Conservation (phyloP, 2,113 vertebrate genomes). For the Xenus cinereus region DNA sequence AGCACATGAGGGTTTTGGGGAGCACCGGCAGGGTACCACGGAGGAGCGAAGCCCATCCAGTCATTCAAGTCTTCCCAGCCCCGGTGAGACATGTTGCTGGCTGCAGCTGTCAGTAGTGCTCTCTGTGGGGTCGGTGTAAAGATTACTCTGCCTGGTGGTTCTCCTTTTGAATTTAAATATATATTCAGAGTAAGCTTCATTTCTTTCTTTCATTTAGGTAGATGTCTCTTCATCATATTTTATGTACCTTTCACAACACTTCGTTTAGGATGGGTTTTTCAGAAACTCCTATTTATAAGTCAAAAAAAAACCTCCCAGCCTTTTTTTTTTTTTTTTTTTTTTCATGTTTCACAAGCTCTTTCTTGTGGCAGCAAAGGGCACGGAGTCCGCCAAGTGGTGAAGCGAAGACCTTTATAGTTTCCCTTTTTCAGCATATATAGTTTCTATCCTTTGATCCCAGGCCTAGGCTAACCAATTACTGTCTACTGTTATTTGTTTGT, state of each 20-base stretch:
- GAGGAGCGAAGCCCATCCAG: rapidly evolving
- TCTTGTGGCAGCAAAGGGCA: no score
- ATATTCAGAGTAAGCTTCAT: background rate
- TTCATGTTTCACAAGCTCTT: background rate
- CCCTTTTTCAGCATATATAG: no score
- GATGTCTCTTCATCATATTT: background rate
- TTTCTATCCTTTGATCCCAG: no score
- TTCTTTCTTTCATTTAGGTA: background rate
- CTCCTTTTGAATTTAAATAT: background rate
- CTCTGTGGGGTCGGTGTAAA: background rate
- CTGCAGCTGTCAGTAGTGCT: background rate
- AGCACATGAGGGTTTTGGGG: rapidly evolving
- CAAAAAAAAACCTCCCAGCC: background rate
- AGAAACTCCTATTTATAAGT: background rate
- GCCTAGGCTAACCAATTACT: no score
- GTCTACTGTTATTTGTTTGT: no score
- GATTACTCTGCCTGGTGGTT: background rate
- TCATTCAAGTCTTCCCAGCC: rapidly evolving
- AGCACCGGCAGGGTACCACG: rapidly evolving
- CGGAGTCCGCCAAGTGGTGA: no score
- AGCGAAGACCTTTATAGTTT: no score
- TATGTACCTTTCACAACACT: background rate
- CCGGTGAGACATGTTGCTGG: rapidly evolving
- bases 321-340: background rate
- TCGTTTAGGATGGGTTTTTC: background rate